Conservation (phyloP, 2,888 invertebrate species). For the Pyrochroa serraticornis region DNA sequence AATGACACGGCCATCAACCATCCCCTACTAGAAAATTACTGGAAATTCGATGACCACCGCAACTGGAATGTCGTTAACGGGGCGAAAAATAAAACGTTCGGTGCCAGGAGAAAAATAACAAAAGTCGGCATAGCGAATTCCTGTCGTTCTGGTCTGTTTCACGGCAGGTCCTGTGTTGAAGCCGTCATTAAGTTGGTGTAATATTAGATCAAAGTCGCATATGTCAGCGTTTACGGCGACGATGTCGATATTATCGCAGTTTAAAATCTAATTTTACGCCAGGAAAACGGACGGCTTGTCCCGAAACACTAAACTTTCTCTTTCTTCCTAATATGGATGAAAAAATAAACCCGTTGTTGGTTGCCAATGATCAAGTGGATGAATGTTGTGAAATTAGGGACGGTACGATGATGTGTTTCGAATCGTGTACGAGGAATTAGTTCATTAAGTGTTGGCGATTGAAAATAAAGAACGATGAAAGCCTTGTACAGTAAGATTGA, state of each 20-base stretch:
- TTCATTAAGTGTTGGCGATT: too few relatives aligned
- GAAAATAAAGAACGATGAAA: too few relatives aligned
- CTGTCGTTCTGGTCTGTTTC: slow-evolving; percentile 24
- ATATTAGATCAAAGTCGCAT: slow-evolving; percentile 35
- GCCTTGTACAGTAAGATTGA: too few relatives aligned
- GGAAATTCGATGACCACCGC: too few relatives aligned
- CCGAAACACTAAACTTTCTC: too few relatives aligned
- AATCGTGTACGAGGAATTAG: too few relatives aligned
- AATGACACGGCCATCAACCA: background rate
- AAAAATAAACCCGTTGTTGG: too few relatives aligned
- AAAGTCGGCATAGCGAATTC: slow-evolving; percentile 16
- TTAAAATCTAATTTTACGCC: background rate
- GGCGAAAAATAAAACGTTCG: background rate
- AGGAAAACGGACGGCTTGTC: too few relatives aligned
- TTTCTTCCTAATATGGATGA: too few relatives aligned
- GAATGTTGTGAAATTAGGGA: too few relatives aligned
- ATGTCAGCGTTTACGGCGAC: slow-evolving; percentile 9
- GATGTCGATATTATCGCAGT: background rate
- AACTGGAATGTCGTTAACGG: background rate
- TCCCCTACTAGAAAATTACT: background rate
- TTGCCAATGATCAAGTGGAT: too few relatives aligned
- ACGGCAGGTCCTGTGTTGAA: slow-evolving; percentile 8
- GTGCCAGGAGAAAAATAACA: slow-evolving; percentile 4
- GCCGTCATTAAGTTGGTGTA: slow-evolving; percentile 22
- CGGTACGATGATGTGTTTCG: too few relatives aligned